Evolutionary conservation across 2,113 vertebrate genomes (phyloP).

Genomic region (Aspidoscelis tigris): DNA sequence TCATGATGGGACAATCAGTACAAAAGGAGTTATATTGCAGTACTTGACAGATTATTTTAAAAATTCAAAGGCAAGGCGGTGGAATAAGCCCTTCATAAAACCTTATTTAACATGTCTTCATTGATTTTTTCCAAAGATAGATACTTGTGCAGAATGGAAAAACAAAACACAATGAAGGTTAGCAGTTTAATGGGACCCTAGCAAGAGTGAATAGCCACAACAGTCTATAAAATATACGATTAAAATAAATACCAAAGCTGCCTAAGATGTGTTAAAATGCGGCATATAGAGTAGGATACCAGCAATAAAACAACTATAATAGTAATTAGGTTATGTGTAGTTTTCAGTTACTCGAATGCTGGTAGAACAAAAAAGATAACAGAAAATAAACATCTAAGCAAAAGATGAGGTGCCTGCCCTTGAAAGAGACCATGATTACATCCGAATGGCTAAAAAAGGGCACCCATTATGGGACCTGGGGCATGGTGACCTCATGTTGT

Average conservation of each 20-base stretch:
- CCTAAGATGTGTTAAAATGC: conserved; percentile 44
- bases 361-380: conserved; percentile 23
- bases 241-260: conserved; percentile 44
- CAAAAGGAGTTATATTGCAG: too few relatives aligned
- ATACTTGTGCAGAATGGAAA: conserved; percentile 20
- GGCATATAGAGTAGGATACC: neutral
- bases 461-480: too few relatives aligned
- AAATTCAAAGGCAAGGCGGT: conserved; percentile 19
- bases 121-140: conserved; percentile 32
- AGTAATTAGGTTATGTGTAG: neutral
- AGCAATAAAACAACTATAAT: conserved; percentile 39
- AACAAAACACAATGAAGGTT: neutral
- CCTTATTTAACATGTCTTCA: neutral
- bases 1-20: too few relatives aligned
- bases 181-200: conserved; percentile 19
- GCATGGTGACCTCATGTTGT: too few relatives aligned
- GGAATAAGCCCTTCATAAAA: conserved; percentile 16
- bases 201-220: conserved; percentile 14
- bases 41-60: neutral
- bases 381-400: conserved; percentile 34
- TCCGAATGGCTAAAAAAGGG: too few relatives aligned
- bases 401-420: conserved; percentile 33
- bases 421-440: neutral
- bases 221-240: conserved; percentile 8
- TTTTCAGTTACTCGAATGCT: conserved; percentile 5